phyloP scores from a whole-genome alignment of 2,797 vertebrate species.

The Microctenopoma stevenorrisi region DNA sequence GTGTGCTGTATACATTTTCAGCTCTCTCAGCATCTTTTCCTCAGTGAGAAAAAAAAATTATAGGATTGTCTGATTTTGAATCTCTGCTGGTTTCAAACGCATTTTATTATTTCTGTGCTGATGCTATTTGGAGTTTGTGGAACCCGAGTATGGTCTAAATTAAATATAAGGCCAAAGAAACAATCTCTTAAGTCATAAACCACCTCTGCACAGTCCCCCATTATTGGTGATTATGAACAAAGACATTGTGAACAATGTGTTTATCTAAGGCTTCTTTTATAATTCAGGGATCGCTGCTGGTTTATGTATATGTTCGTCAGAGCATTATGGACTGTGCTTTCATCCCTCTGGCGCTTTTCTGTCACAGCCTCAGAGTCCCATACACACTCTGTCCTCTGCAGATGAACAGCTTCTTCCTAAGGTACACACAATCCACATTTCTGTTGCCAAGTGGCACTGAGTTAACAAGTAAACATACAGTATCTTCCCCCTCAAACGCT shows the following conservation, averaged over 20 bases:
- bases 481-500: background rate
- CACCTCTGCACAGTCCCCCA: conserved; percentile 13
- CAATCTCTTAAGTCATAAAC: background rate
- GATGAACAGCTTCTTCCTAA: conserved; percentile 73
- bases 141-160: conserved; percentile 36
- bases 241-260: conserved; percentile 40
- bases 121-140: conserved; percentile 20
- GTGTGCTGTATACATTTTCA: background rate
- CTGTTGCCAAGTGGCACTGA: background rate
- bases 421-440: conserved; percentile 73
- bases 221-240: conserved; percentile 49
- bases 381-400: conserved; percentile 81
- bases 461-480: background rate
- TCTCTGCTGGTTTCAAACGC: conserved; percentile 3
- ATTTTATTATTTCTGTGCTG: background rate
- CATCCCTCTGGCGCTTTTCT: conserved; percentile 87
- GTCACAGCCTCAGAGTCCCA: conserved; percentile 87
- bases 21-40: too few relatives aligned
- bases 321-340: conserved; percentile 85
- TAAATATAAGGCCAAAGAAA: conserved; percentile 18
- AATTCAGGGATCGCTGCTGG: conserved; percentile 80
- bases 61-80: background rate
- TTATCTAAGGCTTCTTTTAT: conserved; percentile 41
- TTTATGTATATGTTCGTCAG: conserved; percentile 87
- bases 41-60: too few relatives aligned